Base-by-base conservation (phyloP, 2,888 invertebrate genomes). In the Pomacea canaliculata region DNA sequence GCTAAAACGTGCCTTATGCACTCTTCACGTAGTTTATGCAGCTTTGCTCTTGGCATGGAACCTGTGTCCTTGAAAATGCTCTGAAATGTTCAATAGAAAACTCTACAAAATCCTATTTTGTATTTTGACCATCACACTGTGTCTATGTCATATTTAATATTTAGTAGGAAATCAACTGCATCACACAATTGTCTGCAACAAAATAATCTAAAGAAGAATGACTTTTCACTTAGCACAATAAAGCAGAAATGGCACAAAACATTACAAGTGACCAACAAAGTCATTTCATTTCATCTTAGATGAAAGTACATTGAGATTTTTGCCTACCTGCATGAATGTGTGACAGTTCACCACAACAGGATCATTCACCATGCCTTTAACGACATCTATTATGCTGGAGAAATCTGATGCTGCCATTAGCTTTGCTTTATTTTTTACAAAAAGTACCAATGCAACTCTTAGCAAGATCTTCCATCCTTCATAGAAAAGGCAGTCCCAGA, bases 401-500 rank as follows among this genome's bases (percentile, higher is more conserved):
- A 97, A 95, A 89, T 96, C 96, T 80, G 94, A 94, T 86, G 96
- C 95, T 18, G 93, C 93, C 88, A 97, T 91, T 82, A 98, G 94
- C 76, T 88, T 86, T 16, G 89, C 87, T 78, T 88, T 85, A 83
- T 91, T 89, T 62, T 84, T 80, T 70, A 88, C 94, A 80, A 98
- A 94, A 84, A 98, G 92, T 16, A 96, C 95, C 82, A 98, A 89
- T 73, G 96, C 96, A 5, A 96, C 97, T 83, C 97, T 93, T 90
- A 98, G 96, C 82, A 98, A 92, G 83, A 98, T 95, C 92, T 97
- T 97, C 78, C 95, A 95, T 67, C 98, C 98, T 91, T 98, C 98
- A 85, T 95, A 95, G 92, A 98, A 97, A 78, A 98, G 92, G 88
- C 97, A 97, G 91, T 98, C 98, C 97, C 98, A 98, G 91, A 98